Conservation (phyloP, 2,797 vertebrate genomes). For the Cottoperca gobio region DNA sequence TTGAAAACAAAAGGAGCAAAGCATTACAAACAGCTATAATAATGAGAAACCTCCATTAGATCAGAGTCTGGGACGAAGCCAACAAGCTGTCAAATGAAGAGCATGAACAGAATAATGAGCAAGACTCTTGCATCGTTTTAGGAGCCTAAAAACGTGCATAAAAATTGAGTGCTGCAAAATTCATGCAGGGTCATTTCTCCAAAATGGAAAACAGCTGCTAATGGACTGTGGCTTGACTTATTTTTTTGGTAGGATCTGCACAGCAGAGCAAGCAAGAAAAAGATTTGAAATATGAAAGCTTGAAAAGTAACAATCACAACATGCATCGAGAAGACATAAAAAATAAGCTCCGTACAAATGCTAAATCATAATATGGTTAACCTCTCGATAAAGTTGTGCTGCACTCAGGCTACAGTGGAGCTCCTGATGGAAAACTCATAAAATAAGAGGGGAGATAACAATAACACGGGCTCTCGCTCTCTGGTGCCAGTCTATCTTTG, state of each 20-base stretch:
- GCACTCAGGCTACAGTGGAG: conserved; percentile 27
- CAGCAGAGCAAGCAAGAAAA: neutral
- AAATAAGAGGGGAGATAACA: conserved; percentile 77
- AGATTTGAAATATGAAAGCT: conserved; percentile 23
- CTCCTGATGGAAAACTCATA: conserved; percentile 77
- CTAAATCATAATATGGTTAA: conserved; percentile 39
- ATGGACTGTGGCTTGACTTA: conserved; percentile 56
- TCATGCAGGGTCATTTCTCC: conserved; percentile 70
- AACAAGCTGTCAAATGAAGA: conserved; percentile 57
- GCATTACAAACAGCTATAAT: conserved; percentile 20
- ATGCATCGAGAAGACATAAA: conserved; percentile 35
- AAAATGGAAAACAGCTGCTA: conserved; percentile 76
- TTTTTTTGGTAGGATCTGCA: conserved; percentile 41
- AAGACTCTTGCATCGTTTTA: conserved; percentile 38
- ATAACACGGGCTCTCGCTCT: conserved; percentile 68
- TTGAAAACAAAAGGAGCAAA: conserved; percentile 28
- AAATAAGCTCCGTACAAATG: conserved; percentile 23
- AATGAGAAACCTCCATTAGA: conserved; percentile 27
- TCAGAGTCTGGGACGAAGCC: conserved; percentile 34
- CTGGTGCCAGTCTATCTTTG: conserved; percentile 82
- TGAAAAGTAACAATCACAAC: conserved; percentile 46
- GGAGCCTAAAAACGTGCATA: conserved; percentile 56
- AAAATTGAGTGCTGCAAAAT: conserved; percentile 61
- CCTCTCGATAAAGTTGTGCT: conserved; percentile 30
- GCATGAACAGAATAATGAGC: conserved; percentile 40